phyloP scores from a whole-genome alignment of 92 coral and sea anemone species.

The Parazoanthus swiftii region DNA sequence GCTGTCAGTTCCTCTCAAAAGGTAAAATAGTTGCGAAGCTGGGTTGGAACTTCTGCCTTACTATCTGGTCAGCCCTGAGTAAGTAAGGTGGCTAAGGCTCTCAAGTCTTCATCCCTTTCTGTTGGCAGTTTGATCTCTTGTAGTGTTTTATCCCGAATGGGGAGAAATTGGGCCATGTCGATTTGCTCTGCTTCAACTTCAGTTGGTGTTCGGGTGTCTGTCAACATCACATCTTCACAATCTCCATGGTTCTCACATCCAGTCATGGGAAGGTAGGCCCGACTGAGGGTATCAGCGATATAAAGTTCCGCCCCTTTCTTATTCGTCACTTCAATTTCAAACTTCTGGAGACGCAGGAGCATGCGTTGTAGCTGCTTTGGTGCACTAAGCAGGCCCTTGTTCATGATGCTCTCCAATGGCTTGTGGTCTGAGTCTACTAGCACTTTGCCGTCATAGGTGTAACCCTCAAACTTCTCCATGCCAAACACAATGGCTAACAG shows the following conservation, averaged over 20 bases:
- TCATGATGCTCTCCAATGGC: slow-evolving; percentile 36
- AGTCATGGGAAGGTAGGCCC: too few relatives aligned
- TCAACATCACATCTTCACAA: slow-evolving; percentile 12
- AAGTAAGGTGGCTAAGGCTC: not conserved
- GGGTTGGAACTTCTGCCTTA: not conserved
- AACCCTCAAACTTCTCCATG: slow-evolving; percentile 63
- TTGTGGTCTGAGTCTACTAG: slow-evolving; percentile 30
- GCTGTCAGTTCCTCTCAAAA: slow-evolving; percentile 38
- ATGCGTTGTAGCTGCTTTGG: slow-evolving; percentile 54
- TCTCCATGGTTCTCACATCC: too few relatives aligned
- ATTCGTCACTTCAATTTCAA: slow-evolving; percentile 23
- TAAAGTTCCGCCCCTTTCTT: slow-evolving; percentile 12
- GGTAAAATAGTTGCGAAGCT: slow-evolving; percentile 17
- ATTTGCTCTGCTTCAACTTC: slow-evolving; percentile 26
- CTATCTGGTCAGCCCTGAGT: slow-evolving; percentile 34
- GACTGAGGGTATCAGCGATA: too few relatives aligned
- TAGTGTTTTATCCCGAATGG: slow-evolving; percentile 9
- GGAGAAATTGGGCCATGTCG: slow-evolving; percentile 12
- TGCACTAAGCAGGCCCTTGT: slow-evolving; percentile 49
- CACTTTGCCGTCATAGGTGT: slow-evolving; percentile 20
- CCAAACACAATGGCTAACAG: slow-evolving; percentile 57
- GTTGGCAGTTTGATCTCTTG: slow-evolving; percentile 2
- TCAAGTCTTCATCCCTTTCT: too few relatives aligned
- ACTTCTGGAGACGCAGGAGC: slow-evolving; percentile 43
- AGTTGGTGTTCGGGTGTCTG: slow-evolving; percentile 31